These are phyloP conservation scores for Amphibalanus amphitrite DNA, from an alignment of 1,140 invertebrate genomes.

Conservation along the genomic window DNA sequence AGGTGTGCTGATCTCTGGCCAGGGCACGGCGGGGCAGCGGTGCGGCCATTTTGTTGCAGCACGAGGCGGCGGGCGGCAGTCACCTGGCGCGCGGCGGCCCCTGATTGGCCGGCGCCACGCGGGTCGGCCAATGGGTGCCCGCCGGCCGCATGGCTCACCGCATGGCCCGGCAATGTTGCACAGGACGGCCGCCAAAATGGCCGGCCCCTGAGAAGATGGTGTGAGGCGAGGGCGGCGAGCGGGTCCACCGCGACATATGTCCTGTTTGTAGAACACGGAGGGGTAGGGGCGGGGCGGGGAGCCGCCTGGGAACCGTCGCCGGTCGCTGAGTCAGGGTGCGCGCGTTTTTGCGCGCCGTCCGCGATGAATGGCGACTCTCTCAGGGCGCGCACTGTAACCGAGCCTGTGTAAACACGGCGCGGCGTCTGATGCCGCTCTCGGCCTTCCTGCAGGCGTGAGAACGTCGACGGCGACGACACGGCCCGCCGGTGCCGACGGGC, in stretches of 20 bases:
- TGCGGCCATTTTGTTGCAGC: no score
- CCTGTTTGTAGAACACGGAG: neutral
- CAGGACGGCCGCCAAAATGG: neutral
- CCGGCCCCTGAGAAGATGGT: neutral
- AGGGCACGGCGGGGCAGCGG: no score
- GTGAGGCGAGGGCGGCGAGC: neutral
- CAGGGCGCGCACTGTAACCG: neutral
- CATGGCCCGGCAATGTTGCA: neutral
- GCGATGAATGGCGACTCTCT: neutral
- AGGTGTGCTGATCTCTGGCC: no score
- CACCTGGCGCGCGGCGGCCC: no score
- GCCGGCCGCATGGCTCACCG: neutral
- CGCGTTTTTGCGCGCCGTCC: neutral
- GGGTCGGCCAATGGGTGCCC: neutral
- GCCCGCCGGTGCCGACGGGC: neutral
- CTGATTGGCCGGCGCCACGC: neutral
- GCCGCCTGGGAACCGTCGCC: neutral
- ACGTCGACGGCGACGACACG: neutral
- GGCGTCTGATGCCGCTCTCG: neutral
- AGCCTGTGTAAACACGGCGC: neutral
- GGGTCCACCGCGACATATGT: neutral
- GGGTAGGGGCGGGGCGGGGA: no score
- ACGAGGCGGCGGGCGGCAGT: no score
- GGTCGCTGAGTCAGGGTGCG: neutral
- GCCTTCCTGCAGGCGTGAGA: neutral